Evolutionary conservation across 1,140 invertebrate species (phyloP).

Genomic region (Belonocnema kinseyi): DNA sequence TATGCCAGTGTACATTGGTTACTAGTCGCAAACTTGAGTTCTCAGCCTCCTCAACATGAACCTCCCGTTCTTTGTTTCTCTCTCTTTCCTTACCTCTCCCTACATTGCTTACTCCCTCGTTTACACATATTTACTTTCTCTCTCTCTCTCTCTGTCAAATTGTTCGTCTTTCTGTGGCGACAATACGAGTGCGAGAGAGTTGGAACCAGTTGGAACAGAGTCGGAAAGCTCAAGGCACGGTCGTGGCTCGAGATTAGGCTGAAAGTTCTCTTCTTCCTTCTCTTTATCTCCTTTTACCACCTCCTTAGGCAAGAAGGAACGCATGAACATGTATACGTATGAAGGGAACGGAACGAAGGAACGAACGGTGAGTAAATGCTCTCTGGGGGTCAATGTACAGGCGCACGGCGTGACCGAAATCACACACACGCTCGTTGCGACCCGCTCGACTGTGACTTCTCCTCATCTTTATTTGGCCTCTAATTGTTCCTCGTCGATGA

Average conservation of each 20-base stretch:
- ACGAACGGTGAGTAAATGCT: slow-evolving; percentile 60
- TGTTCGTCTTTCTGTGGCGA: slow-evolving; percentile 31
- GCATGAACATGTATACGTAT: slow-evolving; percentile 48
- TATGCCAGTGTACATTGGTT: slow-evolving; percentile 39
- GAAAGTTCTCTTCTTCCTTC: not conserved
- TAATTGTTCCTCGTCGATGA: slow-evolving; percentile 49
- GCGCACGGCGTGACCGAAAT: slow-evolving; percentile 74
- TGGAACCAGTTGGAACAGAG: slow-evolving; percentile 4
- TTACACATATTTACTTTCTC: slow-evolving; percentile 9
- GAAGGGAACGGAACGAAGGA: slow-evolving; percentile 58
- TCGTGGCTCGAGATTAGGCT: slow-evolving; percentile 33
- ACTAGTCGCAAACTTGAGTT: slow-evolving; percentile 44
- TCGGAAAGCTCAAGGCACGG: slow-evolving; percentile 33
- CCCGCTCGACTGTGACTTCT: slow-evolving; percentile 69
- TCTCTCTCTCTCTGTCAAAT: not conserved
- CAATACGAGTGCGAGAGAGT: slow-evolving; percentile 3
- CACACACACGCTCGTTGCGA: slow-evolving; percentile 71
- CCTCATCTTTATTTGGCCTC: slow-evolving; percentile 54
- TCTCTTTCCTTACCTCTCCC: slow-evolving; percentile 54
- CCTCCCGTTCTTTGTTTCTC: slow-evolving; percentile 48
- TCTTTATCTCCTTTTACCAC: slow-evolving; percentile 37
- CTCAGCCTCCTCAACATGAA: slow-evolving; percentile 47
- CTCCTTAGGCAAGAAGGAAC: slow-evolving; percentile 48
- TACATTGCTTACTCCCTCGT: slow-evolving; percentile 45
- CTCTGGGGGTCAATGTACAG: slow-evolving; percentile 73